Percentiles rank a stretch among this genome's conserved stretches.
phyloP scores from a whole-genome alignment of 2,797 vertebrate genomes.

The Masticophis lateralis region DNA sequence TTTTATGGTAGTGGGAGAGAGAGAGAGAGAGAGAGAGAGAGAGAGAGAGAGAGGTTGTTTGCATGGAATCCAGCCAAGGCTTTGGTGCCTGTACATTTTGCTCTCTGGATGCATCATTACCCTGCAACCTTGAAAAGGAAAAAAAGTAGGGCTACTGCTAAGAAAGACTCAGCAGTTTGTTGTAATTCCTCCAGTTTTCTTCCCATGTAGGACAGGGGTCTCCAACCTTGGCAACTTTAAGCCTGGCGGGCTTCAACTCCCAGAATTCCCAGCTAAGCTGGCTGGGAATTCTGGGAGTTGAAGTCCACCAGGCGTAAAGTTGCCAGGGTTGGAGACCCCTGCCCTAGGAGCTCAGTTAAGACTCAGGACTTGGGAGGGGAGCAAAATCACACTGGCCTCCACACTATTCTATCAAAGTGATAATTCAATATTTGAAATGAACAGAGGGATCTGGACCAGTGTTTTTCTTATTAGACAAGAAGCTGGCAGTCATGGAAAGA shows the following conservation, averaged over 20 bases:
- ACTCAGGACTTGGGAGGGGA: neutral
- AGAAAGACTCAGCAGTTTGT: neutral
- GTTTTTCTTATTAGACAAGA: neutral
- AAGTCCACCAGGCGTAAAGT: too few relatives aligned
- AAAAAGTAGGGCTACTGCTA: neutral
- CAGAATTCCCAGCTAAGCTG: too few relatives aligned
- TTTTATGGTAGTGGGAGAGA: neutral
- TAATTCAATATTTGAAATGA: neutral
- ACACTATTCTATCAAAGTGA: neutral
- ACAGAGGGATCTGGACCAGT: neutral
- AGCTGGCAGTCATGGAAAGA: neutral
- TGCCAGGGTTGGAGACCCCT: too few relatives aligned
- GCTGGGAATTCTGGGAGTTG: too few relatives aligned
- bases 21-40: neutral
- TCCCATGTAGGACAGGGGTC: neutral
- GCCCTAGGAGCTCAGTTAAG: neutral
- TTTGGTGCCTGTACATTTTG: slow-evolving; percentile 14
- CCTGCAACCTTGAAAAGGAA: neutral
- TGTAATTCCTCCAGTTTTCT: neutral
- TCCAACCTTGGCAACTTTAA: too few relatives aligned
- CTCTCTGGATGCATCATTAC: neutral
- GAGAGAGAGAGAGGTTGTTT: neutral
- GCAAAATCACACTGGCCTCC: neutral
- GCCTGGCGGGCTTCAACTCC: too few relatives aligned
- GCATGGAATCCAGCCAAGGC: neutral